Evolutionary conservation across 2,113 vertebrate species (phyloP), one percentile per base, ranked within the genome.

Genomic region (Channa maculata): DNA sequence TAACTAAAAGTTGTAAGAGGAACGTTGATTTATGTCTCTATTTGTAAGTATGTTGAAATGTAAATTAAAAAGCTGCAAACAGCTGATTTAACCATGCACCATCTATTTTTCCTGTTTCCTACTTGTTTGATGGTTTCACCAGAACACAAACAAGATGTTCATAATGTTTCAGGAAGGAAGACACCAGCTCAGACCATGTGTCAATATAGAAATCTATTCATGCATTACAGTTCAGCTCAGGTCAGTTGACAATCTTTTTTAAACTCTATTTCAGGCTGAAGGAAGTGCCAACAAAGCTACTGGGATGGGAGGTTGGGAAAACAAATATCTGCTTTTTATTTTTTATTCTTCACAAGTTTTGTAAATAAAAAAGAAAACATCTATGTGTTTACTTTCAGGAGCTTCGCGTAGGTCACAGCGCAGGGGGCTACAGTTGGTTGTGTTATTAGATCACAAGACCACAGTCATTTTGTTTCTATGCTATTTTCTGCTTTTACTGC

Each of bases 201-300:
- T 88, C 77, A 66, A 65, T 78, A 57, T 55, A 78, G 46, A 84
- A 58, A 83, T 83, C 55, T 88, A 71, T 82, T 85, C 70, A 73
- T 75, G 68, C 77, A 71, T 81, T 75, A 73, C 63, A 57, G 73
- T 75, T 79, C 58, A 71, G 52, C 64, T 82, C 53, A 79, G 73
- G 64, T 70, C 78, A 82, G 36, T 37, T 14, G 41, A 83, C 62
- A 70, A 24, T 79, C 69, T 57, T 77, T 72, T 73, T 57, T 73
- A 57, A 77, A 77, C 61, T 85, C 53, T 64, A 51, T 44, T 66
- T 61, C 33, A 37, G 51, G 61, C 44, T 6, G 51, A 43, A 71
- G 24, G 33, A 69, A 54, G 67, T 48, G 66, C 53, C 54, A 75
- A 52, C 33, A 70, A 71, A 69, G 48, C 77, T 73, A 69, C 75